A percentile compares a stretch with the other conserved stretches of the same genome.
These are phyloP conservation scores for Nyctibius grandis DNA, from an alignment of 2,797 vertebrate species.

Conservation along the genomic window DNA sequence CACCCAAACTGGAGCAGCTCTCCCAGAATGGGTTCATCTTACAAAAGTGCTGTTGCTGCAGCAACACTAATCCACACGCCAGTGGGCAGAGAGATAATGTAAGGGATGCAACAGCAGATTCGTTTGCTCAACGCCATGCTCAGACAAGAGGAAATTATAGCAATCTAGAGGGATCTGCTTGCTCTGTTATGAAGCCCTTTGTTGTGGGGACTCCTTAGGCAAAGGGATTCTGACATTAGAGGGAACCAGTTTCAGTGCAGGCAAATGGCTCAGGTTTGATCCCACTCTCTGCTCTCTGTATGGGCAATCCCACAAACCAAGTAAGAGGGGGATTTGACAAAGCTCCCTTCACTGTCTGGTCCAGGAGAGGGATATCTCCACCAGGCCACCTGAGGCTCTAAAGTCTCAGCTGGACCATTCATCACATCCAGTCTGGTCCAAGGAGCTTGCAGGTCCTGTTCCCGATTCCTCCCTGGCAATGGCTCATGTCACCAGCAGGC, in stretches of 20 bases:
- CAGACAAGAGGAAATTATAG: background rate
- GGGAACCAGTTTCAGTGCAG: rapidly evolving
- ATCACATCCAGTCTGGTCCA: background rate
- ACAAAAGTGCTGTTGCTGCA: constrained; percentile 38
- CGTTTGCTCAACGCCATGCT: background rate
- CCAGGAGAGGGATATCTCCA: background rate
- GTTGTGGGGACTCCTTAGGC: background rate
- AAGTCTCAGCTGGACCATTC: background rate
- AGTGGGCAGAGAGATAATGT: background rate
- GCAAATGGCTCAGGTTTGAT: background rate
- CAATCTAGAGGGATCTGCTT: background rate
- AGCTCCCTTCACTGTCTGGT: background rate
- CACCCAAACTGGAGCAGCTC: constrained; percentile 7
- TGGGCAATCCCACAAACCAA: background rate
- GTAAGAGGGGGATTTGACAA: background rate
- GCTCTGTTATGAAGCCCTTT: background rate
- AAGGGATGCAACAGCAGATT: background rate
- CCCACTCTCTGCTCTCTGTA: background rate
- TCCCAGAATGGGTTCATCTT: background rate
- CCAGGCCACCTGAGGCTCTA: background rate
- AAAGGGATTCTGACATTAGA: background rate
- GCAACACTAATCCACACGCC: constrained; percentile 13
- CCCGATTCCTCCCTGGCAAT: background rate
- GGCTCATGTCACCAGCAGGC: background rate
- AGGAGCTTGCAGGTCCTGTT: background rate